A percentile compares a stretch with the other conserved stretches of the same genome.
Conservation (phyloP, 2,113 vertebrate genomes). For the Archilochus colubris region DNA sequence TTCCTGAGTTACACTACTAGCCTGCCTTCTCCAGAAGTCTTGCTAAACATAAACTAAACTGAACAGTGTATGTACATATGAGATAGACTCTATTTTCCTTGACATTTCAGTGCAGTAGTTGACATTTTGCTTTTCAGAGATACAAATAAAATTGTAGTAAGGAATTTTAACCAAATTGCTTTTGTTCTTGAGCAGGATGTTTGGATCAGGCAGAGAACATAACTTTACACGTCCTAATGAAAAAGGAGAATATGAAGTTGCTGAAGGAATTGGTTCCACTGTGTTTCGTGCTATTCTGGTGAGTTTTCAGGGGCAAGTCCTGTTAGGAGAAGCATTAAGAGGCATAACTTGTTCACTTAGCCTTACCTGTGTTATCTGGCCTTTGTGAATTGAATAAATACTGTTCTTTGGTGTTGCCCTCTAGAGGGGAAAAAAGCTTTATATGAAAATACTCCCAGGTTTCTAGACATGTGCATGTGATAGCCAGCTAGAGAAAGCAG, state of each 20-base stretch:
- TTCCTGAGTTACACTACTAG: neutral
- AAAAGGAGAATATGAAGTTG: slow-evolving; percentile 97
- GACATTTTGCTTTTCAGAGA: neutral
- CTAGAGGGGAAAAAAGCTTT: neutral
- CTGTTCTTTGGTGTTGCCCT: neutral
- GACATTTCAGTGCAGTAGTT: neutral
- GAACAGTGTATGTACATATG: fast-evolving
- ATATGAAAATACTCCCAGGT: neutral
- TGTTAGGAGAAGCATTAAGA: neutral
- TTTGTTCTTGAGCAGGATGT: slow-evolving; percentile 84
- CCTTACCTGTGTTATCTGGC: neutral
- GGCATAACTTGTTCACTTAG: neutral
- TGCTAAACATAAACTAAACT: neutral
- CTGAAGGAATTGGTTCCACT: slow-evolving; percentile 97
- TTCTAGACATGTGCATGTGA: neutral
- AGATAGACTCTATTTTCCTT: neutral
- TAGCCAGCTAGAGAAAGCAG: neutral
- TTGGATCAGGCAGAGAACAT: slow-evolving; percentile 98
- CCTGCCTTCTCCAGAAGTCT: neutral
- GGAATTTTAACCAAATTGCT: neutral
- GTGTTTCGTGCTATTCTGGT: slow-evolving; percentile 98
- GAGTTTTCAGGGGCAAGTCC: slow-evolving; percentile 48
- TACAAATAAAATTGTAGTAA: neutral
- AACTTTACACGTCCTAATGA: slow-evolving; percentile 98
- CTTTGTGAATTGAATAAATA: neutral